Conservation (phyloP, 2,888 invertebrate genomes). For the Ochlodes sylvanus region DNA sequence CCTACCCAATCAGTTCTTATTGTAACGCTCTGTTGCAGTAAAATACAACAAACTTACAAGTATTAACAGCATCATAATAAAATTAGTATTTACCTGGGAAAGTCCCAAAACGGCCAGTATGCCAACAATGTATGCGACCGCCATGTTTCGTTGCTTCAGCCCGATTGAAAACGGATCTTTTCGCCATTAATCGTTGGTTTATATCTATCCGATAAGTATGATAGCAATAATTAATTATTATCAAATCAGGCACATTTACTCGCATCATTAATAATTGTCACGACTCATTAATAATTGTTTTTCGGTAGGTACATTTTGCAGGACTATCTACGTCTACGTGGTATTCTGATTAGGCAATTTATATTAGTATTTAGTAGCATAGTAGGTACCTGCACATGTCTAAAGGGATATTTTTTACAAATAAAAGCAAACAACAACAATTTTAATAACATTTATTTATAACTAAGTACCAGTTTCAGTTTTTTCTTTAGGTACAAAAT, state of each 20-base stretch:
- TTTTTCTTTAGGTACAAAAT: constrained; percentile 62
- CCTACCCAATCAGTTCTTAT: not conserved
- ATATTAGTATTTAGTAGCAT: too few relatives aligned
- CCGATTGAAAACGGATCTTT: constrained; percentile 51
- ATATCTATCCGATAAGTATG: constrained; percentile 33
- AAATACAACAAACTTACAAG: too few relatives aligned
- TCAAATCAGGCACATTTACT: too few relatives aligned
- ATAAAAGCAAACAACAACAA: constrained; percentile 40
- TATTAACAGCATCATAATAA: too few relatives aligned
- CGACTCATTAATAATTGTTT: too few relatives aligned
- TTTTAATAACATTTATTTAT: constrained; percentile 54
- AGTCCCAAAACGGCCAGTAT: constrained; percentile 51
- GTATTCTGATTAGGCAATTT: too few relatives aligned
- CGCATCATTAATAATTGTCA: too few relatives aligned
- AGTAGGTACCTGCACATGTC: too few relatives aligned
- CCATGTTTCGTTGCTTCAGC: constrained; percentile 45
- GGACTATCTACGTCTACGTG: too few relatives aligned
- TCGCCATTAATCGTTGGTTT: not conserved
- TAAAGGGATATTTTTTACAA: not conserved
- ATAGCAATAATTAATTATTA: not conserved
- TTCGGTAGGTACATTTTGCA: too few relatives aligned
- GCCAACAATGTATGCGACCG: constrained; percentile 48
- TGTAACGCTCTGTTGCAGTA: too few relatives aligned
- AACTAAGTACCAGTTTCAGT: constrained; percentile 53
- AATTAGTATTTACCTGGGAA: constrained; percentile 50